Percentiles rank a stretch among this genome's conserved stretches.
Evolutionary conservation across 2,113 vertebrate species (phyloP).

Genomic region (Theristicus caerulescens): DNA sequence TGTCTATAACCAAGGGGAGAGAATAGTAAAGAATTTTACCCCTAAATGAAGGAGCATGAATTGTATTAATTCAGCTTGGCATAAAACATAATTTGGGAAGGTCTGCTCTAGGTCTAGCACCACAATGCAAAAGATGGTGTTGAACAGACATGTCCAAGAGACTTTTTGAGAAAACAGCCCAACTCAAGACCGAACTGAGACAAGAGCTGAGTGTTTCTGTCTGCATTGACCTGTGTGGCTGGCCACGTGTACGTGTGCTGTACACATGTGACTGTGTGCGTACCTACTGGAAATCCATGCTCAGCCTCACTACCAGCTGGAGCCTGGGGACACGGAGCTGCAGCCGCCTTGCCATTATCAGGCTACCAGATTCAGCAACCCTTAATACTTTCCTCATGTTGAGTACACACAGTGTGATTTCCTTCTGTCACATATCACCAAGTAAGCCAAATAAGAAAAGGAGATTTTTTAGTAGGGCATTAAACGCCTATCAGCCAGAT

Average conservation of each 20-base stretch:
- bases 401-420: slow-evolving; percentile 7
- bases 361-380: neutral
- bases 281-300: neutral
- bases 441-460: slow-evolving; percentile 31
- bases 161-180: neutral
- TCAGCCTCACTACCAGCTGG: neutral
- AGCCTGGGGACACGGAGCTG: neutral
- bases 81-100: neutral
- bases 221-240: neutral
- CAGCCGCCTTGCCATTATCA: neutral
- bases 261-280: accelerated
- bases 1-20: neutral
- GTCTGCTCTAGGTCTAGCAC: neutral
- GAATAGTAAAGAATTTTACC: neutral
- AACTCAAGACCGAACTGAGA: neutral
- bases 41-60: neutral
- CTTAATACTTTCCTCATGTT: neutral
- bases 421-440: neutral
- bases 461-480: neutral
- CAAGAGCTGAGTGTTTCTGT: neutral
- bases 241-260: accelerated
- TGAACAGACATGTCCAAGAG: neutral
- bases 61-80: neutral
- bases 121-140: neutral
- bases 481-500: neutral